phyloP scores from a whole-genome alignment of 2,888 invertebrate genomes.

The Petrolisthes cinctipes region DNA sequence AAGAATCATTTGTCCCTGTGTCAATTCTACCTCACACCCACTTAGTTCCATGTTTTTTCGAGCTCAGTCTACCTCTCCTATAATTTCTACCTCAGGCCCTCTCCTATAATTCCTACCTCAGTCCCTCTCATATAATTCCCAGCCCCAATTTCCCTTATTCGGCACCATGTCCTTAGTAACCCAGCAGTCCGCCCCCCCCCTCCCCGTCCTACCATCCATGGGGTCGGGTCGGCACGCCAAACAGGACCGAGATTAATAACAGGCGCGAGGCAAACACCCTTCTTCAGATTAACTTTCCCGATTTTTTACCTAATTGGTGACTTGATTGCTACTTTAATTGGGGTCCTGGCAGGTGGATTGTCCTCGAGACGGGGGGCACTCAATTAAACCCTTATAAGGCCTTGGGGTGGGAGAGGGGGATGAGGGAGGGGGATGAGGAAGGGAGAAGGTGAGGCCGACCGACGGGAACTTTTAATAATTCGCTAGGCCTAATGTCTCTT shows the following conservation, averaged over 20 bases:
- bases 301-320: slow-evolving; percentile 35
- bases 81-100: neutral
- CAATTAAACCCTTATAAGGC: neutral
- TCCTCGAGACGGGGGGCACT: slow-evolving; percentile 9
- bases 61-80: neutral
- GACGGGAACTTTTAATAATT: slow-evolving; percentile 3
- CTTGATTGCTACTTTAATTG: slow-evolving; percentile 43
- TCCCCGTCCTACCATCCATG: neutral
- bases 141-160: too few species aligned
- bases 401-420: neutral
- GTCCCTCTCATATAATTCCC: neutral
- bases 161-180: neutral
- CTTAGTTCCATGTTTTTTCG: neutral
- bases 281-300: slow-evolving; percentile 29
- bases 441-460: neutral
- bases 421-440: neutral
- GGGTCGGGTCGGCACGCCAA: neutral
- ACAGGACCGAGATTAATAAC: slow-evolving; percentile 12
- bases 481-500: slow-evolving; percentile 19
- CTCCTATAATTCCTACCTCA: neutral
- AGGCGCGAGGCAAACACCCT: slow-evolving; percentile 7
- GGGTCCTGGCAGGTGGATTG: slow-evolving; percentile 30
- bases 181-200: neutral
- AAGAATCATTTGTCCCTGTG: neutral
- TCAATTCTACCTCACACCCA: neutral